Base-by-base conservation (phyloP, 2,888 invertebrate genomes). In the Digitonthophagus gazella region DNA sequence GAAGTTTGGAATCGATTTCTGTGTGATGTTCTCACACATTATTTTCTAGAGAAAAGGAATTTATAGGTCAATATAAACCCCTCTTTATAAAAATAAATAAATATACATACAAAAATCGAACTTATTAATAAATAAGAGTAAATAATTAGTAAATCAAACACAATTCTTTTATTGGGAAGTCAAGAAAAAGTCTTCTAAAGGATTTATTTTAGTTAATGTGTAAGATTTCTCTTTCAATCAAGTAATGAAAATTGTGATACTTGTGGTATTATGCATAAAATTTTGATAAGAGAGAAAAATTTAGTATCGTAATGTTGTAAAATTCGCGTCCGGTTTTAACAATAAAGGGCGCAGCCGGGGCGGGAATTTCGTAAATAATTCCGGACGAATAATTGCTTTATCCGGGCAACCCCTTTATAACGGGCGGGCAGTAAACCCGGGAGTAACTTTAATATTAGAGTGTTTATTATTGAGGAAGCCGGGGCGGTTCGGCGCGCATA, bases 231-330 rank as follows among this genome's bases (percentile, higher is more conserved):
- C n/a, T n/a, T n/a, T n/a, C n/a, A n/a, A n/a, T n/a, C n/a, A n/a
- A n/a, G n/a, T n/a, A n/a, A n/a, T n/a, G n/a, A n/a, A n/a, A n/a
- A n/a, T n/a, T n/a, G n/a, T n/a, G n/a, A n/a, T n/a, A n/a, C n/a
- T n/a, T n/a, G n/a, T n/a, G n/a, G n/a, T n/a, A n/a, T n/a, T 44
- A 44, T 44, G 28, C 28, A 44, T 44, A 44, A 1, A 44, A 2
- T 44, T 44, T 44, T 44, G 1, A 44, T 4, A 44, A 44, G 28
- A 44, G 8, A 44, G 11, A 44, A 8, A 44, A 44, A 44, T 44
- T 44, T 44, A 84, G 84, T 85, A 86, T 86, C 85, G 85, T 84
- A 85, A 85, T 83, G 81, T 83, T 83, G 83, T 86, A 85, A 86
- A 85, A 84, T 84, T 82, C 83, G 83, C 82, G 81, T 84, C 74